Evolutionary conservation across 1,140 invertebrate species (phyloP).

Genomic region (Limonius californicus): DNA sequence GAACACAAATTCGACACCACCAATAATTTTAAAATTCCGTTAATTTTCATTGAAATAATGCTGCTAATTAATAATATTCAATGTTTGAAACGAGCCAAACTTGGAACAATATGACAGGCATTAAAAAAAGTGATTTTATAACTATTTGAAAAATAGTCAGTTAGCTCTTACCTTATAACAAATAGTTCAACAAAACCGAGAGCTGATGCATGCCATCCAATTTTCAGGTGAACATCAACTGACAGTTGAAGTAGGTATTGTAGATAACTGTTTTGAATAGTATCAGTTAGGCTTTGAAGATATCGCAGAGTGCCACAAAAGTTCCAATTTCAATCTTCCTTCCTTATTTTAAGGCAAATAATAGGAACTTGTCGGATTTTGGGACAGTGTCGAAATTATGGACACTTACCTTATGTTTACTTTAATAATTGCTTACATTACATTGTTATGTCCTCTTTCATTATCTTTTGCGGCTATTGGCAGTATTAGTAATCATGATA

Average conservation of each 20-base stretch:
- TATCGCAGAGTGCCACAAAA: background rate
- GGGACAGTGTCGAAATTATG: background rate
- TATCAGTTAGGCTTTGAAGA: background rate
- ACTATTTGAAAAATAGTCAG: background rate
- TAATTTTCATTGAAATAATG: background rate
- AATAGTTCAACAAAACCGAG: background rate
- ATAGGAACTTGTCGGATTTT: background rate
- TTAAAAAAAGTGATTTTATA: background rate
- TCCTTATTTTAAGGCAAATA: background rate
- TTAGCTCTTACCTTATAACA: background rate
- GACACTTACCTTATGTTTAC: constrained; percentile 4
- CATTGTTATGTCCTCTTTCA: too few species aligned
- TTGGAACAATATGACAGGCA: background rate
- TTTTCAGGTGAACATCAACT: background rate
- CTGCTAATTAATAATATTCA: background rate
- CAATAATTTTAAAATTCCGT: background rate
- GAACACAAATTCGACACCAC: background rate
- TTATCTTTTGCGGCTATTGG: too few species aligned
- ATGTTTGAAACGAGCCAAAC: background rate
- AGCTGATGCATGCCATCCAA: too few species aligned
- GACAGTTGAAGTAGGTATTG: background rate
- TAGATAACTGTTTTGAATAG: background rate
- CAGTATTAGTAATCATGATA: too few species aligned
- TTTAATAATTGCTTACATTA: too few species aligned
- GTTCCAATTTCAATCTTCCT: too few species aligned